Conservation (phyloP, 2,888 invertebrate species). For the Tetragnatha montana region DNA sequence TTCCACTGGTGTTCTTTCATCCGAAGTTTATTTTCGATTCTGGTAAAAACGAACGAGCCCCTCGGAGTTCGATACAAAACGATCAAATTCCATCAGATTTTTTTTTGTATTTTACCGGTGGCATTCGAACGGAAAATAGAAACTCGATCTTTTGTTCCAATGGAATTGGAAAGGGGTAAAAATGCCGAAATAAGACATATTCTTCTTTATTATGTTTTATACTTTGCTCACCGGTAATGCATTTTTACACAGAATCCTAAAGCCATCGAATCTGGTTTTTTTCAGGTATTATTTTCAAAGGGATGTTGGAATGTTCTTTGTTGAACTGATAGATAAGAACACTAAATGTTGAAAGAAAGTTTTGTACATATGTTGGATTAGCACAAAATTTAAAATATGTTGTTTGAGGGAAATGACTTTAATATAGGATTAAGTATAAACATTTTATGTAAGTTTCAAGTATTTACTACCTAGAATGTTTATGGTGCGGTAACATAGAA, state of each 20-base stretch:
- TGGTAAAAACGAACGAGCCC: conserved; percentile 27
- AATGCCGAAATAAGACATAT: background rate
- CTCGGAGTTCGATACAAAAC: conserved; percentile 29
- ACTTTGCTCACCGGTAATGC: background rate
- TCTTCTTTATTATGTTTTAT: background rate
- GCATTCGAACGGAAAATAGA: conserved; percentile 11
- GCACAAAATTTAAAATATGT: no score
- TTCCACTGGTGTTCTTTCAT: conserved; percentile 28
- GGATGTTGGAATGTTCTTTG: background rate
- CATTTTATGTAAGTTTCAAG: conserved; percentile 8
- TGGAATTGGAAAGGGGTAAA: background rate
- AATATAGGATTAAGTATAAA: background rate
- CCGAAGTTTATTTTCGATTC: conserved; percentile 51
- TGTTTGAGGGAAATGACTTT: background rate
- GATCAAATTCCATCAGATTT: conserved; percentile 23
- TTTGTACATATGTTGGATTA: no score
- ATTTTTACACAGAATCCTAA: background rate
- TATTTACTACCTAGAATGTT: no score
- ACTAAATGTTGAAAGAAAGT: no score
- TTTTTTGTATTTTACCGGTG: background rate
- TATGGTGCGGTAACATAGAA: no score
- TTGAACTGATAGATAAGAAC: no score
- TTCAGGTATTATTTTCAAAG: background rate
- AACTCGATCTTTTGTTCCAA: conserved; percentile 28
- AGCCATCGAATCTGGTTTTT: background rate